These are phyloP conservation scores for Sebastes cheni DNA, from an alignment of 2,797 vertebrate species.

Conservation along the genomic window DNA sequence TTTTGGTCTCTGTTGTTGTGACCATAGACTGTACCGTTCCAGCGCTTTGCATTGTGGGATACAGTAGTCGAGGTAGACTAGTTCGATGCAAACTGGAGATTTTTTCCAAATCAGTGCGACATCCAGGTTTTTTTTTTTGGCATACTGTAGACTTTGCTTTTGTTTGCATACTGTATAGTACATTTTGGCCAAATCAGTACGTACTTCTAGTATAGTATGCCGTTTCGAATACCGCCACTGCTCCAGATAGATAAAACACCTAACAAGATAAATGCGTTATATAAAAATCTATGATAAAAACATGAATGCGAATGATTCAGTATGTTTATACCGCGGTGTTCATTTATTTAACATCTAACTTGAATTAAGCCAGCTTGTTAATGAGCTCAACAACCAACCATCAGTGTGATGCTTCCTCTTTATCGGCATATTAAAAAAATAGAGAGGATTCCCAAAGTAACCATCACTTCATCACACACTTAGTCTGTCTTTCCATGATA, in stretches of 20 bases:
- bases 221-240: accelerated
- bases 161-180: neutral
- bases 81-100: neutral
- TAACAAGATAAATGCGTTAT: accelerated
- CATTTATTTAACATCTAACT: slow-evolving; percentile 9
- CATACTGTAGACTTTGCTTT: neutral
- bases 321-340: neutral
- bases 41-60: neutral
- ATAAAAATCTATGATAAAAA: neutral
- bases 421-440: neutral
- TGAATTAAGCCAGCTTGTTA: slow-evolving; percentile 32
- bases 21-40: neutral
- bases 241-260: neutral
- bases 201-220: neutral
- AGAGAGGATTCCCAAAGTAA: neutral
- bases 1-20: too few relatives aligned
- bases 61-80: neutral
- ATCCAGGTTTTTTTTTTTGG: too few relatives aligned
- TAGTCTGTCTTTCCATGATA: neutral
- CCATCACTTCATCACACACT: neutral
- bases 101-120: neutral
- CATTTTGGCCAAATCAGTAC: neutral
- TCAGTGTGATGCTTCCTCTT: neutral
- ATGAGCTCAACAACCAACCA: slow-evolving; percentile 12
- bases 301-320: neutral